These are phyloP conservation scores for Indicator maculatus DNA, from an alignment of 2,113 vertebrate species.

Conservation along the genomic window DNA sequence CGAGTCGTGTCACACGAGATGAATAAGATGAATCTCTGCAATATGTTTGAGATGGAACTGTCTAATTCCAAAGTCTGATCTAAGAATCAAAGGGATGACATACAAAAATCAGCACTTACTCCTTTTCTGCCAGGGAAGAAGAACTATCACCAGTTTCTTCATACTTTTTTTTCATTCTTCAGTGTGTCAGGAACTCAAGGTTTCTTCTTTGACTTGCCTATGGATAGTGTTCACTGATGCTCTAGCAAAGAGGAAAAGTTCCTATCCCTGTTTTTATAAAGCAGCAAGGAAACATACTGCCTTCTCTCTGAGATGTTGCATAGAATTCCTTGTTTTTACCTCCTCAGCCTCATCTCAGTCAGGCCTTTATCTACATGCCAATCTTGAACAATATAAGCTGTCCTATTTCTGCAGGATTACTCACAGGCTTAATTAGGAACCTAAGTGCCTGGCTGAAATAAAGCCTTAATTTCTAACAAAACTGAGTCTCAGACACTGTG, in stretches of 20 bases:
- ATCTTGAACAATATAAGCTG: conserved; percentile 23
- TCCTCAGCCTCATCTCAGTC: not conserved
- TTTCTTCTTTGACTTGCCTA: conserved; percentile 40
- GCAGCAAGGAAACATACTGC: not conserved
- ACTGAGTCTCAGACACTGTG: conserved; percentile 2
- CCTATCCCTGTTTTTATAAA: not conserved
- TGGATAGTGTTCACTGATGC: not conserved
- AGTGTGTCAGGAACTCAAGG: not conserved
- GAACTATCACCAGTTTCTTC: not conserved
- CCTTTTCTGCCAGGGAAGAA: not conserved
- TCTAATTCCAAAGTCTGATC: not conserved
- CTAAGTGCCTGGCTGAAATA: conserved; percentile 29
- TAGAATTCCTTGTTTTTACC: not conserved
- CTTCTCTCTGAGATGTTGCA: not conserved
- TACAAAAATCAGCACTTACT: not conserved
- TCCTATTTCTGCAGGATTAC: conserved; percentile 36
- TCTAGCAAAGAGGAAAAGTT: not conserved
- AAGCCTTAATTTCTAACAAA: conserved; percentile 39
- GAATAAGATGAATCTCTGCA: not conserved
- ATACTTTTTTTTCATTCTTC: not conserved
- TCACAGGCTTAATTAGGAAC: conserved; percentile 53
- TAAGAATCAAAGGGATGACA: not conserved
- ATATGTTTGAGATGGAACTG: not conserved
- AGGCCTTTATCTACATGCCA: not conserved
- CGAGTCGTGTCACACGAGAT: not conserved